phyloP scores from a whole-genome alignment of 2,113 vertebrate species.

The Bos taurus region ARS-UCD2.0 NC_037335.1:53897001-53897500 shows the following conservation, averaged over 20 bases:
- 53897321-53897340: not conserved
- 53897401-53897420: not conserved
- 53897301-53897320: not conserved
- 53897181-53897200: too few species aligned
- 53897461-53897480: not conserved
- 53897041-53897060: fast-evolving
- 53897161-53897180: too few species aligned
- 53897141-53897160: too few species aligned
- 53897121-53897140: too few species aligned
- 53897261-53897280: not conserved
- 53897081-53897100: too few species aligned
- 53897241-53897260: not conserved
- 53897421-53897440: not conserved
- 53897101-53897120: too few species aligned
- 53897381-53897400: not conserved
- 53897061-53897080: too few species aligned
- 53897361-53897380: not conserved
- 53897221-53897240: too few species aligned
- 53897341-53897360: not conserved
- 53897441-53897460: not conserved
- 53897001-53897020: too few species aligned
- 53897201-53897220: too few species aligned
- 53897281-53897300: not conserved
- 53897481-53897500: not conserved
- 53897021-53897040: too few species aligned